Conservation (phyloP, 2,797 vertebrate species). For the Enteromius radiatus region DNA sequence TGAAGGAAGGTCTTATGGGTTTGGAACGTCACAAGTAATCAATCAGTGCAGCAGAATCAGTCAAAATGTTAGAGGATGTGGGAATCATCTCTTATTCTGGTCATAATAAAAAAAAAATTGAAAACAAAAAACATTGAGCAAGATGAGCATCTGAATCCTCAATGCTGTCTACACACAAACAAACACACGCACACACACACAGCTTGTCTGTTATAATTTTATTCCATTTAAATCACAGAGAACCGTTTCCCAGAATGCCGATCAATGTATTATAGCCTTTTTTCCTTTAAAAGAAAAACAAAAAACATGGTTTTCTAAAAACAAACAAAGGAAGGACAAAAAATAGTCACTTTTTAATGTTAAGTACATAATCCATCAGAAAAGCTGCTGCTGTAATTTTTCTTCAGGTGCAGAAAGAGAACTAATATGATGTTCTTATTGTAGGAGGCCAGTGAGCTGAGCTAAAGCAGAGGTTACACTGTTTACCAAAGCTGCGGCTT, state of each 20-base stretch:
- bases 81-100: not conserved
- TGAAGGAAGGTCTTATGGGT: too few species aligned
- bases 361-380: conserved; percentile 20
- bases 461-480: conserved; percentile 16
- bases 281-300: conserved; percentile 10
- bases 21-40: too few species aligned
- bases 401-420: conserved; percentile 7
- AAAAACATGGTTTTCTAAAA: conserved; percentile 13
- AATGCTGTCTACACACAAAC: not conserved
- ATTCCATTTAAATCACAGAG: conserved; percentile 28
- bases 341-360: conserved; percentile 3
- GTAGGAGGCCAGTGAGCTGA: conserved; percentile 17
- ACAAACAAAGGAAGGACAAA: not conserved
- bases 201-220: conserved; percentile 7
- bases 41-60: not conserved
- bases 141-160: not conserved
- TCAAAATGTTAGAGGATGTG: not conserved
- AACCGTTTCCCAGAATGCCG: conserved; percentile 4
- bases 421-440: not conserved
- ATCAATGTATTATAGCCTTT: not conserved
- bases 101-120: not conserved
- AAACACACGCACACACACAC: conserved; percentile 4
- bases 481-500: conserved; percentile 13
- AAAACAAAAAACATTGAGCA: not conserved
- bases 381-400: conserved; percentile 9